A percentile compares a stretch with the other conserved stretches of the same genome.
phyloP scores from a whole-genome alignment of 2,113 vertebrate species.

The Acinonyx jubatus region DNA sequence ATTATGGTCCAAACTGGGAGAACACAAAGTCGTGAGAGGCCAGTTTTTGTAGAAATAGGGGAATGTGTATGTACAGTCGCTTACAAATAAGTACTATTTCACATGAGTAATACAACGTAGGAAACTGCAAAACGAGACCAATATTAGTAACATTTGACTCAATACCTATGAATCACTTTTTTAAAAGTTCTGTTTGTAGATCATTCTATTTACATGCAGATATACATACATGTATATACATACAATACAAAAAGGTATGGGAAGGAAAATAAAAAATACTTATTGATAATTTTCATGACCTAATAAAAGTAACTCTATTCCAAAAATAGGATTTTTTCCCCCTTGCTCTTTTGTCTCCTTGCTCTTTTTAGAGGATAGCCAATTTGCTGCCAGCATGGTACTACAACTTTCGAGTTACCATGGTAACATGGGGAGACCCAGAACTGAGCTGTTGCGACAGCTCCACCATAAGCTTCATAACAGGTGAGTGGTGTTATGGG shows the following conservation, averaged over 20 bases:
- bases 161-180: not conserved
- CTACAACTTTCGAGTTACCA: slow-evolving; percentile 97
- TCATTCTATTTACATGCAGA: not conserved
- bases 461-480: slow-evolving; percentile 94
- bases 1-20: not conserved
- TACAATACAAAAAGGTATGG: not conserved
- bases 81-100: not conserved
- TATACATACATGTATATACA: not conserved
- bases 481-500: slow-evolving; percentile 84
- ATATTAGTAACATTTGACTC: not conserved
- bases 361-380: slow-evolving; percentile 88
- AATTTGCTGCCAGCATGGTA: slow-evolving; percentile 96
- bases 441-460: slow-evolving; percentile 94
- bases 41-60: not conserved
- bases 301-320: not conserved
- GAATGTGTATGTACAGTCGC: not conserved
- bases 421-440: slow-evolving; percentile 97
- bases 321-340: not conserved
- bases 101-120: not conserved
- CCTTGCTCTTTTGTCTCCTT: slow-evolving; percentile 45
- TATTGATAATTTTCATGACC: not conserved
- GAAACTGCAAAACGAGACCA: not conserved
- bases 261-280: slow-evolving; percentile 16
- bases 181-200: not conserved
- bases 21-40: not conserved